A percentile compares a stretch with the other conserved stretches of the same genome.
Conservation (phyloP, 2,113 vertebrate genomes). For the Chionodraco myersi region DNA sequence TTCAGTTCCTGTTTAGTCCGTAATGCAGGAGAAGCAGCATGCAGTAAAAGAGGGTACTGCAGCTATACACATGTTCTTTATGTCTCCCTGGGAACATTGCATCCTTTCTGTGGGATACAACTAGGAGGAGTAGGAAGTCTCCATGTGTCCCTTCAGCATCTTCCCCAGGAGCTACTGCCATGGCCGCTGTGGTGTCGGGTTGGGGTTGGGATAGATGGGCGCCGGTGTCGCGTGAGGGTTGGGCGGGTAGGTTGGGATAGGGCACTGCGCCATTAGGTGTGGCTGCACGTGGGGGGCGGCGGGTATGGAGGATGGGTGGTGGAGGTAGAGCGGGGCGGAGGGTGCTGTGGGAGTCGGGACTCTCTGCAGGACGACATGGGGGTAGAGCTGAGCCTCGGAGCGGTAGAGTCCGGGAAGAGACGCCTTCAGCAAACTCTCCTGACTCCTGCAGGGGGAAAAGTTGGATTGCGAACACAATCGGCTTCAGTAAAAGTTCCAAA, state of each 20-base stretch:
- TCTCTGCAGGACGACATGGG: constrained; percentile 82
- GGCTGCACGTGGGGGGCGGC: constrained; percentile 40
- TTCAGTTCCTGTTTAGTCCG: constrained; percentile 25
- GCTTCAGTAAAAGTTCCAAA: too few species aligned
- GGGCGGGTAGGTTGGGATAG: constrained; percentile 68
- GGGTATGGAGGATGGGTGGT: constrained; percentile 60
- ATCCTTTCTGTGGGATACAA: constrained; percentile 24
- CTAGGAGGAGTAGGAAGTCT: constrained; percentile 12
- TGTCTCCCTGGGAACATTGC: not conserved
- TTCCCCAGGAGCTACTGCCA: constrained; percentile 70
- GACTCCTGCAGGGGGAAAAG: constrained; percentile 71
- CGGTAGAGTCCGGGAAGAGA: constrained; percentile 77
- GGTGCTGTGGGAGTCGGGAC: constrained; percentile 79
- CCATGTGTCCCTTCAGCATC: not conserved
- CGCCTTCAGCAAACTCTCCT: constrained; percentile 82
- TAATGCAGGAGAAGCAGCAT: constrained; percentile 31
- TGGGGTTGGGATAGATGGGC: constrained; percentile 75
- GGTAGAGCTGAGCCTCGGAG: constrained; percentile 81
- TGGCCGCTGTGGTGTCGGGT: constrained; percentile 69
- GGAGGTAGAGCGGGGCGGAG: constrained; percentile 74
- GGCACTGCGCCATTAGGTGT: constrained; percentile 62
- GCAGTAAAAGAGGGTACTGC: constrained; percentile 28
- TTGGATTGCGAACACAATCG: too few species aligned
- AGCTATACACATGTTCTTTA: too few species aligned
- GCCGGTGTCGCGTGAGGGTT: constrained; percentile 65